Evolutionary conservation across 2,888 invertebrate species (phyloP), one percentile per base, ranked within the genome.

Genomic region (Dione juno): DNA sequence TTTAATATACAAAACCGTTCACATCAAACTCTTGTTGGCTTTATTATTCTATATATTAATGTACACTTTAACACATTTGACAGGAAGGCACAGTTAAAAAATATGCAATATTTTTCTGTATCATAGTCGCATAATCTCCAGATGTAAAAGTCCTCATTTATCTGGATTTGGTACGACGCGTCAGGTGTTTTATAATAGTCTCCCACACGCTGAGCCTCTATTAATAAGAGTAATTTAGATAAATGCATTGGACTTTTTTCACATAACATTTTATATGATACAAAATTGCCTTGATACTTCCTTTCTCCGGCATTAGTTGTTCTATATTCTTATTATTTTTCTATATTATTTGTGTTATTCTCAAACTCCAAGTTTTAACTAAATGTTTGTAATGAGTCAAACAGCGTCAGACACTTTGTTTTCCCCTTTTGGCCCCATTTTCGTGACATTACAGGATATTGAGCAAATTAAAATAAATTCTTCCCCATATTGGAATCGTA

Each of bases 101-200:
- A 50, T 40, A 9, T 37, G 21, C 50, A 40, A 48, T 41, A 53
- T 16, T 45, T 57, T 57, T 21, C 40, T 37, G 41, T 45, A 64
- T 54, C 45, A 45, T 48, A 16, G 50, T 37, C 50, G 63, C 40
- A 61, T 50, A 64, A 69, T 63, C 40, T 35, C 40, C n/a, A 21
- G 43, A 54, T 10, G 43, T 59, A 43, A 68, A 61, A 61, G 43
- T 64, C 48, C 52, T 16, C 43, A 64, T 69, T 69, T 48, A 63
- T 69, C 68, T 52, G 68, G 68, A 69, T 69, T 69, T 64, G 21
- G 54, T 69, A 52, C 37, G 40, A 53, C 59, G 35, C 63, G 68
- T 64, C 68, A 63, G 63, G 54, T 69, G 61, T 69, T 64, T 64
- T 64, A 69, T 48, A 64, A 54, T 54, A 54, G 61, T 43, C 63